These are phyloP conservation scores for Nemapogon koenigi DNA, from an alignment of 2,888 invertebrate genomes.

Conservation along the genomic window DNA sequence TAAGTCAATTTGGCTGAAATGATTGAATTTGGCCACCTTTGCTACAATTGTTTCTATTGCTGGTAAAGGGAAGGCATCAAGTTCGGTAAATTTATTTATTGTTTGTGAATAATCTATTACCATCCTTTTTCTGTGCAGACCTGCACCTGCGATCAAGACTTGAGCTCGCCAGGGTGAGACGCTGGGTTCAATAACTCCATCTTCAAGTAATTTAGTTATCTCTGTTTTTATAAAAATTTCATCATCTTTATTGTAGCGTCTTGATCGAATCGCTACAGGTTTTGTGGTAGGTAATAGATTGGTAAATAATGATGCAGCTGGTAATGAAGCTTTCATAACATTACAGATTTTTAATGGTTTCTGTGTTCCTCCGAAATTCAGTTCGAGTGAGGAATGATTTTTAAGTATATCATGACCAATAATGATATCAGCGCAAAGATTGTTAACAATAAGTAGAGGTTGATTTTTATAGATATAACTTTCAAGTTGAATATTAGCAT, in stretches of 20 bases:
- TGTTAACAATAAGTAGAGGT: neutral
- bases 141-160: neutral
- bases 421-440: conserved; percentile 3
- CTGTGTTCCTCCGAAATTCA: conserved; percentile 1
- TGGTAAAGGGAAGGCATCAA: too few species aligned
- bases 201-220: too few species aligned
- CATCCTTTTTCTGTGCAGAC: neutral
- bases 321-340: neutral
- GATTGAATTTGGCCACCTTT: too few species aligned
- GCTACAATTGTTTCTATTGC: too few species aligned
- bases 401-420: conserved; percentile 2
- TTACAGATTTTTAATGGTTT: conserved; percentile 1
- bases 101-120: too few species aligned
- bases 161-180: conserved; percentile 1
- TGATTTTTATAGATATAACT: neutral
- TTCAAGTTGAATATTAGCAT: too few species aligned
- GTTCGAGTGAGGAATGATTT: conserved; percentile 2
- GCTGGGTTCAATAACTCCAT: conserved; percentile 1
- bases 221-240: too few species aligned
- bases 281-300: neutral
- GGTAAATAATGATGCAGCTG: neutral
- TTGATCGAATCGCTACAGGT: neutral
- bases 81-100: too few species aligned
- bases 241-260: neutral
- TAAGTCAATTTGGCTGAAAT: too few species aligned